Conservation (phyloP, 2,888 invertebrate genomes). For the Trissoscelio sp. region DNA sequence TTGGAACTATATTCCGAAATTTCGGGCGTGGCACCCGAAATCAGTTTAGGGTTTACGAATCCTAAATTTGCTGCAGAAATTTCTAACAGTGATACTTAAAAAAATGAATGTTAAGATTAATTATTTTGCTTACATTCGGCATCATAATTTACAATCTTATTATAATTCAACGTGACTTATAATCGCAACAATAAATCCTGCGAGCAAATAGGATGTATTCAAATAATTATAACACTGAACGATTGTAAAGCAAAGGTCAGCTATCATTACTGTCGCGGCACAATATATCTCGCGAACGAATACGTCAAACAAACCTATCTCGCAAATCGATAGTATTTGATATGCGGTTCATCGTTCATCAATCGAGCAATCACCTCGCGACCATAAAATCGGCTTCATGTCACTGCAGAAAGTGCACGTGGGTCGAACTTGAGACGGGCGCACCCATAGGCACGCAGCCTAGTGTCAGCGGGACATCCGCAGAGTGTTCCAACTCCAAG, state of each 20-base stretch:
- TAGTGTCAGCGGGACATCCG: conserved; percentile 60
- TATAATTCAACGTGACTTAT: conserved; percentile 2
- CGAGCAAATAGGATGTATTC: too few relatives aligned
- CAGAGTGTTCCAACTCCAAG: conserved; percentile 2
- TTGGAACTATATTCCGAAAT: too few relatives aligned
- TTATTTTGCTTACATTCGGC: not conserved
- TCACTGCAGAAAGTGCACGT: conserved; percentile 55
- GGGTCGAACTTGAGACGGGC: conserved; percentile 63
- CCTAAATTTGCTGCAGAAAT: too few relatives aligned
- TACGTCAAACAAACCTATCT: conserved; percentile 33
- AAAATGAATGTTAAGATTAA: not conserved
- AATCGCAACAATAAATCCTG: conserved; percentile 28
- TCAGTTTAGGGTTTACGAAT: too few relatives aligned
- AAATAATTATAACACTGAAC: conserved; percentile 54
- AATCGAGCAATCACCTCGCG: conserved; percentile 21
- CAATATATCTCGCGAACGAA: conserved; percentile 16
- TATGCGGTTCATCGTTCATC: conserved; percentile 44
- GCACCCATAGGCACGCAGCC: conserved; percentile 62
- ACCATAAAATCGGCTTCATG: conserved; percentile 16
- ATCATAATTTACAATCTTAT: too few relatives aligned
- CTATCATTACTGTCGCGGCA: conserved; percentile 21
- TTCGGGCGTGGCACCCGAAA: too few relatives aligned
- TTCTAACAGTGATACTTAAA: too few relatives aligned
- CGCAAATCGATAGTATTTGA: conserved; percentile 43
- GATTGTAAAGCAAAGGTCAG: conserved; percentile 46